Conservation (phyloP, 2,797 vertebrate genomes). For the Microhierax caerulescens region DNA sequence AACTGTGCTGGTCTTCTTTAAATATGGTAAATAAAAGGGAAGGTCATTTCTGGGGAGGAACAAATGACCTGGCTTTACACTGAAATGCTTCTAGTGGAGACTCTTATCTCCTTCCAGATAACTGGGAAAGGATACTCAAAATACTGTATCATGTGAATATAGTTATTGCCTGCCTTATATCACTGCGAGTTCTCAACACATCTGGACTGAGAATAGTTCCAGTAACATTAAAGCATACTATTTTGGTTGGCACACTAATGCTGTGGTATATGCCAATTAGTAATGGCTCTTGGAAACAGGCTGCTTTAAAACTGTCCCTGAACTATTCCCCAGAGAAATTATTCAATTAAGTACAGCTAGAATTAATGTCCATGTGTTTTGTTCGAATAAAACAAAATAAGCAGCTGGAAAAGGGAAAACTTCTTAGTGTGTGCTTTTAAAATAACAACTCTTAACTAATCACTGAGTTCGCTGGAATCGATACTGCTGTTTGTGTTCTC, state of each 20-base stretch:
- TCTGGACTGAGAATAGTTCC: conserved; percentile 82
- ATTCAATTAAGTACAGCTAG: conserved; percentile 86
- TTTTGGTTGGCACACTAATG: conserved; percentile 86
- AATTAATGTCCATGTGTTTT: conserved; percentile 83
- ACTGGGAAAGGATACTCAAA: conserved; percentile 64
- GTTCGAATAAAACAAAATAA: conserved; percentile 81
- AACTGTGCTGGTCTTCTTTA: not conserved
- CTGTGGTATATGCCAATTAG: conserved; percentile 83
- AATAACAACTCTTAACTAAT: conserved; percentile 73
- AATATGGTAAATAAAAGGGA: not conserved
- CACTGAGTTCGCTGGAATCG: conserved; percentile 22
- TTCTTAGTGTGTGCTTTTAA: conserved; percentile 73
- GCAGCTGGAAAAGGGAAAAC: conserved; percentile 70
- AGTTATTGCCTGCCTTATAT: conserved; percentile 82
- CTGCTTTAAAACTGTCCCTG: conserved; percentile 77
- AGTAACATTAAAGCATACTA: conserved; percentile 81
- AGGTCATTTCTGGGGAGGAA: not conserved
- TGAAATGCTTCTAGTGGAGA: conserved; percentile 46
- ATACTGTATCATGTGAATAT: conserved; percentile 78
- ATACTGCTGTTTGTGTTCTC: not conserved
- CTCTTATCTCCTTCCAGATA: conserved; percentile 71
- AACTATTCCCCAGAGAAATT: conserved; percentile 86
- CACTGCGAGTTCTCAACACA: conserved; percentile 79
- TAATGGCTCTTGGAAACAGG: conserved; percentile 83
- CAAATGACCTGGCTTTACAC: not conserved